Evolutionary conservation across 1,140 invertebrate genomes (phyloP).

Genomic region (Zelostemma sp.): DNA sequence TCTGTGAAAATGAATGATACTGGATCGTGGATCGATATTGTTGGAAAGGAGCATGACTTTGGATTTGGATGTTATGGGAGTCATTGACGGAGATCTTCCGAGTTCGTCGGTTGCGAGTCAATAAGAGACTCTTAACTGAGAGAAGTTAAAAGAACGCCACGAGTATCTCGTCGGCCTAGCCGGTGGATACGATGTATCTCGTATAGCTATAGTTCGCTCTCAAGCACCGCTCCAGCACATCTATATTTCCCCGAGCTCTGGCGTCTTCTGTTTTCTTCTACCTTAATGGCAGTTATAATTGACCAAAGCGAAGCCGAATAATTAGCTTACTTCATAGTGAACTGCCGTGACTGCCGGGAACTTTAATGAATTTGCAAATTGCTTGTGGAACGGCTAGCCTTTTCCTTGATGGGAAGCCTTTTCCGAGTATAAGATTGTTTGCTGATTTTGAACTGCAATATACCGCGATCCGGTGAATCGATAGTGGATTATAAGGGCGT

Average conservation of each 20-base stretch:
- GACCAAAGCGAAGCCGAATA: conserved; percentile 1
- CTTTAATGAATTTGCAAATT: conserved; percentile 1
- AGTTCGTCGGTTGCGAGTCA: neutral
- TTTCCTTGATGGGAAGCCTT: neutral
- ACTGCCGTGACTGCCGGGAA: neutral
- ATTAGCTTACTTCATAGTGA: neutral
- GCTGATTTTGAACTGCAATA: neutral
- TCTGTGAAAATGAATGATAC: neutral
- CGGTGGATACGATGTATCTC: neutral
- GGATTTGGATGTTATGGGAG: neutral
- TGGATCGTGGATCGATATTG: neutral
- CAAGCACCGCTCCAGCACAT: neutral
- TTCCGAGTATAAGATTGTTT: neutral
- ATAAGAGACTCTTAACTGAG: conserved; percentile 9
- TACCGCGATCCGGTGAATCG: conserved; percentile 8
- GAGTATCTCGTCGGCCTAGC: neutral
- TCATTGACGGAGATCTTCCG: neutral
- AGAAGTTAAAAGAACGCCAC: neutral
- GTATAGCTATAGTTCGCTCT: conserved; percentile 1
- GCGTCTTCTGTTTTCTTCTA: neutral
- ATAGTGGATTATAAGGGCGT: conserved; percentile 12
- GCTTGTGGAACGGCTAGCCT: neutral
- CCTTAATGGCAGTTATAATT: conserved; percentile 1
- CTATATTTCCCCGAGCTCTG: neutral
- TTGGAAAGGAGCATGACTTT: neutral